phyloP scores from a whole-genome alignment of 1,140 invertebrate genomes.

The Scaptodrosophila lebanonensis region DNA sequence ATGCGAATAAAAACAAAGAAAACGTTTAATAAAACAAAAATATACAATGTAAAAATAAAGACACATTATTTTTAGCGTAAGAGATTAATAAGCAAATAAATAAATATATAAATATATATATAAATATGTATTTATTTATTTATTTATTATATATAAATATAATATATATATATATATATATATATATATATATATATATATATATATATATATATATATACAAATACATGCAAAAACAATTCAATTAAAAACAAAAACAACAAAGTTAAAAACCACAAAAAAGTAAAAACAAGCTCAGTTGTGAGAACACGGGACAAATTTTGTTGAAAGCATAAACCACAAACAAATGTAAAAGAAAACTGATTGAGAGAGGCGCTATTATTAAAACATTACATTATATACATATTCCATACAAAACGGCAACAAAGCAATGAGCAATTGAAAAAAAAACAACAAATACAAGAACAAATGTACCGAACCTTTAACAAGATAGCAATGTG shows the following conservation, averaged over 20 bases:
- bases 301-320: conserved; percentile 40
- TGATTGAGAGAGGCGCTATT: conserved; percentile 40
- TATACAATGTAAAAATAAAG: too few species aligned
- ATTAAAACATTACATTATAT: conserved; percentile 44
- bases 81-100: neutral
- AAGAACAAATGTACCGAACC: too few species aligned
- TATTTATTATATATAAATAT: too few species aligned
- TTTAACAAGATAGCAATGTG: neutral
- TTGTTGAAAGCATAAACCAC: conserved; percentile 34
- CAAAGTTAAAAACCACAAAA: conserved; percentile 28
- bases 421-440: neutral
- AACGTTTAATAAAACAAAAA: conserved; percentile 7
- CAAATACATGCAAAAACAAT: conserved; percentile 26
- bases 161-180: too few species aligned
- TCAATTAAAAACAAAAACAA: conserved; percentile 36
- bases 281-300: conserved; percentile 53
- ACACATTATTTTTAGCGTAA: too few species aligned
- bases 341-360: conserved; percentile 24
- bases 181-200: too few species aligned
- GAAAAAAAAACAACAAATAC: too few species aligned
- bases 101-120: conserved; percentile 9
- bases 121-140: too few species aligned
- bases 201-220: too few species aligned
- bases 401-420: conserved; percentile 4
- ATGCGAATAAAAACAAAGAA: conserved; percentile 34